phyloP scores from a whole-genome alignment of 2,888 invertebrate genomes.

The Leptopterna dolabrata region DNA sequence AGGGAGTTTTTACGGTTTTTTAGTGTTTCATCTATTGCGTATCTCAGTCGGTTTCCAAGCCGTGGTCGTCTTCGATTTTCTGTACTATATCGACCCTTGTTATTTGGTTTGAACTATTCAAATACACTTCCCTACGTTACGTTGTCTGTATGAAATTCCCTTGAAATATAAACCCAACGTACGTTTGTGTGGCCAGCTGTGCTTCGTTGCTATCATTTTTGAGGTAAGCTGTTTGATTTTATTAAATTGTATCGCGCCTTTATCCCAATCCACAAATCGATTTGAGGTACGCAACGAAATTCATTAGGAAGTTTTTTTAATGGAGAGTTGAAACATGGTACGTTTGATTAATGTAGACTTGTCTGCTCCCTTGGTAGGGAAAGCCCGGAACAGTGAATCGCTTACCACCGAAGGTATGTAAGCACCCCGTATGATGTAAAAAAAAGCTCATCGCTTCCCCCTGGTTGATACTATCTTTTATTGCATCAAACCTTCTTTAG shows the following conservation, averaged over 20 bases:
- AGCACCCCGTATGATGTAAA: neutral
- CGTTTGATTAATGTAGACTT: slow-evolving; percentile 28
- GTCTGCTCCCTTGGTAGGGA: slow-evolving; percentile 69
- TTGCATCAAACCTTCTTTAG: neutral
- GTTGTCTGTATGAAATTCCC: too few relatives aligned
- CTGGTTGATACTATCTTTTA: neutral
- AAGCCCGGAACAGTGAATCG: slow-evolving; percentile 77
- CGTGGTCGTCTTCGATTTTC: neutral
- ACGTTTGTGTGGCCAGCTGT: too few relatives aligned
- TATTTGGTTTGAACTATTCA: too few relatives aligned
- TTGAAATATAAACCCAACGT: too few relatives aligned
- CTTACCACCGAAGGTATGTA: slow-evolving; percentile 78
- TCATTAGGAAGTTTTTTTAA: neutral
- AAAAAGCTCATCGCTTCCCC: slow-evolving; percentile 29
- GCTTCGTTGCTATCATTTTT: too few relatives aligned
- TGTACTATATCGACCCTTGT: too few relatives aligned
- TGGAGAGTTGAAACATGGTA: neutral
- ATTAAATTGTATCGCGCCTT: too few relatives aligned
- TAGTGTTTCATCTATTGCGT: neutral
- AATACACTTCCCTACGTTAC: too few relatives aligned
- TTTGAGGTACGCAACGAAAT: neutral
- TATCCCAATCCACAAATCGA: too few relatives aligned
- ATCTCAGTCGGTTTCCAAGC: neutral
- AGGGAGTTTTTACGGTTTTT: neutral
- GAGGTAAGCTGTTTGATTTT: too few relatives aligned